Conservation (phyloP, 2,797 vertebrate species). For the Otolemur crassicaudatus region DNA sequence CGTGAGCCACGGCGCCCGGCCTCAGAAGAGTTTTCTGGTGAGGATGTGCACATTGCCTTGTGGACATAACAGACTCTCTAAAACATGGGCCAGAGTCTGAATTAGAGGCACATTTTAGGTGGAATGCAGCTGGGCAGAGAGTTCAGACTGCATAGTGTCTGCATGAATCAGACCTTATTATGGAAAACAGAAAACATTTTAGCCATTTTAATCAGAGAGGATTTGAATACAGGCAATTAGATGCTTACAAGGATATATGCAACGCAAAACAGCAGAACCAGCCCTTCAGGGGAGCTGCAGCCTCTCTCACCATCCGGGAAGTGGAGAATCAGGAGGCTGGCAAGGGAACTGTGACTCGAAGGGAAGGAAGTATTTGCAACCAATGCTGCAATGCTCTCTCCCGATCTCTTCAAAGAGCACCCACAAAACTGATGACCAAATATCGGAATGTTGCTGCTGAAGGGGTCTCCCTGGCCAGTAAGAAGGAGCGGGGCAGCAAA, state of each 20-base stretch:
- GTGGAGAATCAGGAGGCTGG: not conserved
- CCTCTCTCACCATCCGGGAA: not conserved
- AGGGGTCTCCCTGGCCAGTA: not conserved
- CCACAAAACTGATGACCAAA: not conserved
- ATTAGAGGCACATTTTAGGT: not conserved
- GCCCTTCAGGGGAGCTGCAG: not conserved
- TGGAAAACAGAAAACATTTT: not conserved
- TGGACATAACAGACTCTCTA: not conserved
- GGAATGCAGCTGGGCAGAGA: not conserved
- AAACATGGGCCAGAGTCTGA: not conserved
- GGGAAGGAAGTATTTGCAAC: not conserved
- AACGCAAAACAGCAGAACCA: not conserved
- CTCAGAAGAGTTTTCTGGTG: not conserved
- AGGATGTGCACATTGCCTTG: not conserved
- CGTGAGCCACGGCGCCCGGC: too few relatives aligned
- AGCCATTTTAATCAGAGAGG: not conserved
- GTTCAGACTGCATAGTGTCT: not conserved
- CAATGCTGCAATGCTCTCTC: not conserved
- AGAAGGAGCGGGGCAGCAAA: not conserved
- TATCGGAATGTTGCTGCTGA: not conserved
- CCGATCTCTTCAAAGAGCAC: not conserved
- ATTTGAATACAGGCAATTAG: not conserved
- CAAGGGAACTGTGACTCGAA: not conserved
- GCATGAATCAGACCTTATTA: not conserved
- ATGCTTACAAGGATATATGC: not conserved